Evolutionary conservation across 2,797 vertebrate species (phyloP).

Genomic region (Myotis vivesi): DNA sequence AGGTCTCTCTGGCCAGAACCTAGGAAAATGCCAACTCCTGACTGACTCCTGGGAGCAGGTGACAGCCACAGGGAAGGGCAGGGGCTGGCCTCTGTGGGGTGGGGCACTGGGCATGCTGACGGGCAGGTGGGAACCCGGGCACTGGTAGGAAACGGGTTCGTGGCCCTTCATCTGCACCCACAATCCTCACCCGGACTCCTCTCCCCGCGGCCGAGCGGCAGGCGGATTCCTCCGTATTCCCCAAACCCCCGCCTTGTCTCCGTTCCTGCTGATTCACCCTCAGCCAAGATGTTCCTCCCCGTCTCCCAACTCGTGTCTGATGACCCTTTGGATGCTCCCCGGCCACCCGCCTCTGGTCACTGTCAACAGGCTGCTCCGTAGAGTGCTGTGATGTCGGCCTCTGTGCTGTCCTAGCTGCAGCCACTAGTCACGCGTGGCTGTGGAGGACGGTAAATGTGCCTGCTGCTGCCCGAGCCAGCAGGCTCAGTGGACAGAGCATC

Average conservation of each 20-base stretch:
- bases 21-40: background rate
- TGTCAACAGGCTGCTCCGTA: no score
- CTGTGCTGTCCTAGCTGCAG: background rate
- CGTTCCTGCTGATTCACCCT: background rate
- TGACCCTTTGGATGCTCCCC: no score
- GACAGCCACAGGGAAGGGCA: background rate
- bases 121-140: background rate
- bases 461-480: no score
- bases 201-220: no score
- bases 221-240: background rate
- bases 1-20: background rate
- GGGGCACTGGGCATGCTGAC: background rate
- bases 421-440: no score
- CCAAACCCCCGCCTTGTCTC: background rate
- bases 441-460: background rate
- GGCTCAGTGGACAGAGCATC: no score
- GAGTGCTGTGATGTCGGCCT: background rate
- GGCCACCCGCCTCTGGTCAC: no score
- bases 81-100: background rate
- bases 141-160: background rate
- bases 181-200: background rate
- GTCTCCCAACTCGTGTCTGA: background rate
- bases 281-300: background rate
- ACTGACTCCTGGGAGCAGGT: background rate
- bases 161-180: background rate